Evolutionary conservation across 2,113 vertebrate genomes (phyloP).

Genomic region (Myrmophylax atrothorax): DNA sequence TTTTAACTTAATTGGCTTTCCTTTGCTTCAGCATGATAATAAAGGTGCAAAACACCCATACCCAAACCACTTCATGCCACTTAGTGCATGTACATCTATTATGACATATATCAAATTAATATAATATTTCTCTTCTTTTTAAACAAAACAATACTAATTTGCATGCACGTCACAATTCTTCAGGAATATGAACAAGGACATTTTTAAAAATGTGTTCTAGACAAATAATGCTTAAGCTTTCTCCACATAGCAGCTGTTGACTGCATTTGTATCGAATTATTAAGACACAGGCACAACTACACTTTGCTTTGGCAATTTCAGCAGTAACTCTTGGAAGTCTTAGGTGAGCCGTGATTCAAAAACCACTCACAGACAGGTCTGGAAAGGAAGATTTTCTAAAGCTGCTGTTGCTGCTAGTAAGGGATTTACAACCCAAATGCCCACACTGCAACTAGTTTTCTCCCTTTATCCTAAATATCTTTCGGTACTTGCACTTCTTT

Average conservation of each 20-base stretch:
- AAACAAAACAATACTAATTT: background rate
- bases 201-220: background rate
- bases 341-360: background rate
- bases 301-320: background rate
- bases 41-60: background rate
- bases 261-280: background rate
- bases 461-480: background rate
- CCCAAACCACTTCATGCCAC: background rate
- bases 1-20: slow-evolving; percentile 26
- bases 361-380: background rate
- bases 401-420: background rate
- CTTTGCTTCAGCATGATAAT: background rate
- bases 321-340: background rate
- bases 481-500: background rate
- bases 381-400: background rate
- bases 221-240: background rate
- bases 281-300: background rate
- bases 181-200: background rate
- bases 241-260: background rate
- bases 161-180: background rate
- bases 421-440: background rate
- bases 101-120: background rate
- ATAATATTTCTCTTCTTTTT: background rate
- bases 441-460: background rate
- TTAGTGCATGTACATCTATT: background rate